Percentiles rank a stretch among this genome's conserved stretches.
Conservation (phyloP, 2,888 invertebrate species). For the Mesochorus sp. region DNA sequence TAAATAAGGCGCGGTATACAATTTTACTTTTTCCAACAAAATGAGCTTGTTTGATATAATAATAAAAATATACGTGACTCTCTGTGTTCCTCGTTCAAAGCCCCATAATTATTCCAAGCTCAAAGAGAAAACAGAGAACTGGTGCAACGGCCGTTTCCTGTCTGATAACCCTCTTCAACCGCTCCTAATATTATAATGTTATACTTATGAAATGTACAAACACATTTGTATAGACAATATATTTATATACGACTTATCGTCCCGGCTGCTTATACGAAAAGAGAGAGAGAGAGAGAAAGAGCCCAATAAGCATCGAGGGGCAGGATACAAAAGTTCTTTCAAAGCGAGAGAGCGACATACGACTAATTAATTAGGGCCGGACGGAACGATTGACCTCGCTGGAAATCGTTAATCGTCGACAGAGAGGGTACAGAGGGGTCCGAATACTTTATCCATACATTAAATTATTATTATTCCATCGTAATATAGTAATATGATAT, state of each 20-base stretch:
- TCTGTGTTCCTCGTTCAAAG: slow-evolving; percentile 5
- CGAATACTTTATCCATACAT: not conserved
- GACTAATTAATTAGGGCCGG: slow-evolving; percentile 78
- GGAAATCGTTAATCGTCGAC: slow-evolving; percentile 65
- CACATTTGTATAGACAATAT: not conserved
- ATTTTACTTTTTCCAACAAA: not conserved
- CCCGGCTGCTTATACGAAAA: slow-evolving; percentile 3
- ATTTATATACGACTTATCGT: slow-evolving; percentile 28
- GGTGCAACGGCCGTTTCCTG: slow-evolving; percentile 46
- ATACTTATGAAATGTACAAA: not conserved
- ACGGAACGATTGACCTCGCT: slow-evolving; percentile 77
- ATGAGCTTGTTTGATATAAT: no score
- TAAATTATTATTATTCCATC: not conserved
- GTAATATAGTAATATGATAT: not conserved
- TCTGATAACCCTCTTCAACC: slow-evolving; percentile 45
- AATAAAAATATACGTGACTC: not conserved
- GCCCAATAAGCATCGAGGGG: slow-evolving; percentile 1
- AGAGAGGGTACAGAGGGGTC: slow-evolving; percentile 2
- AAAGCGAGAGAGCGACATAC: slow-evolving; percentile 40
- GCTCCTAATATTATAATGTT: slow-evolving; percentile 23
- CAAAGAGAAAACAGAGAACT: not conserved
- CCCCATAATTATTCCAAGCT: slow-evolving; percentile 26
- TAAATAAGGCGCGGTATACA: not conserved
- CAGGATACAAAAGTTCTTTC: slow-evolving; percentile 48
- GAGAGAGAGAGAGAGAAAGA: slow-evolving; percentile 1